These are phyloP conservation scores for Eira barbara DNA, from an alignment of 2,113 vertebrate species.

Conservation along the genomic window DNA sequence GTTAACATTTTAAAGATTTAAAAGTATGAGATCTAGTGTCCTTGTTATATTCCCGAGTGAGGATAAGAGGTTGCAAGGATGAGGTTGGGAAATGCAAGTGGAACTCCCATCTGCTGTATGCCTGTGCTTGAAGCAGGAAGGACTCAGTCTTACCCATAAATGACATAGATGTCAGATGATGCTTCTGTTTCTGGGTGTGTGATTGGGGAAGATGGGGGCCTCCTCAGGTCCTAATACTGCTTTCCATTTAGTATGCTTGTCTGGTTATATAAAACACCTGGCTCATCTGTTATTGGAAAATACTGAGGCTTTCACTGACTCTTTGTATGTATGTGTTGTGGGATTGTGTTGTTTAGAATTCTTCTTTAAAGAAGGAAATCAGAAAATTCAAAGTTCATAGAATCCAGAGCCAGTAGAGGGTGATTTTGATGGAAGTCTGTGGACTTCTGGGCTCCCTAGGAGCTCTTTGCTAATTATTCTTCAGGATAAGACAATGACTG, in stretches of 20 bases:
- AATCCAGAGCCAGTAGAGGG: not conserved
- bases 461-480: not conserved
- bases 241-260: not conserved
- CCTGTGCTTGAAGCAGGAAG: not conserved
- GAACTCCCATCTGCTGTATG: not conserved
- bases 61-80: not conserved
- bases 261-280: not conserved
- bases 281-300: not conserved
- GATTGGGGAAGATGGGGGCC: not conserved
- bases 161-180: not conserved
- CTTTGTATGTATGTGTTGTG: not conserved
- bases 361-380: slow-evolving; percentile 25
- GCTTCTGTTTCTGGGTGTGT: not conserved
- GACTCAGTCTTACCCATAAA: not conserved
- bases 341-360: not conserved
- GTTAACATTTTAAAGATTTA: slow-evolving; percentile 13
- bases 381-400: not conserved
- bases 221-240: not conserved
- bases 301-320: not conserved
- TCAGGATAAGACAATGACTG: not conserved
- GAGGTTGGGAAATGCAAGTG: not conserved
- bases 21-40: not conserved
- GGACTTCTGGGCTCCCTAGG: not conserved
- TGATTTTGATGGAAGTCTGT: not conserved
- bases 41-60: not conserved